Base-by-base conservation (phyloP, 2,888 invertebrate species). In the Troides helena region DNA sequence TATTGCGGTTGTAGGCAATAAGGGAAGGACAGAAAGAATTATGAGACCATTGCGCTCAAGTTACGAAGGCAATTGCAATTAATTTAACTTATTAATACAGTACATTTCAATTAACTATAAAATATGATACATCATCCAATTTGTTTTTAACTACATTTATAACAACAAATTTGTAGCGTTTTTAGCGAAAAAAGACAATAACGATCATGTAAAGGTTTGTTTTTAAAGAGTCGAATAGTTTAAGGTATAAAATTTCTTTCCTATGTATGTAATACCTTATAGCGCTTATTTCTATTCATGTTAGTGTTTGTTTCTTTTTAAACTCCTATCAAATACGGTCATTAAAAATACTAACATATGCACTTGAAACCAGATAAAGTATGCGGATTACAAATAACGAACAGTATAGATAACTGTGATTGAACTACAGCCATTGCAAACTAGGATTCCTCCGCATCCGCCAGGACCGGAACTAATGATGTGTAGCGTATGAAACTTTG, bases 1-100 rank as follows among this genome's bases (percentile, higher is more conserved):
- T 65, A 59, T 65, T 65, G 66, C 59, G 25, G 58, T 50, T 39
- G 60, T 60, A 66, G 58, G 60, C 66, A 66, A 66, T 66, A 60
- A 66, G 66, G 12, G 60, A n/a, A n/a, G 60, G 66, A 53, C 57
- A 25, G 57, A 23, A 58, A 58, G 57, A 58, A 58, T 58, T 58
- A 58, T 58, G 57, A 14, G 21, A 58, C 12, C 23, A n/a, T 23
- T n/a, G 23, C 23, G 57, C 10, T 46, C 14, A 46, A 46, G 46
- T 58, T 58, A 58, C 57, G 12, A 58, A 58, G n/a, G 57, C 60
- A 57, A 57, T 57, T 56, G 57, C 30, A 59, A 59, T 59, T 30
- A 59, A 59, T 59, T 18, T 30, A 30, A 59, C 25, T 59, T 25
- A 21, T 56, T n/a, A 12, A 64, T 39, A 10, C 4, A 57, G 14